Percentiles rank a stretch among this genome's conserved stretches.
phyloP scores from a whole-genome alignment of 2,113 vertebrate genomes.

The Amblyornis subalaris region DNA sequence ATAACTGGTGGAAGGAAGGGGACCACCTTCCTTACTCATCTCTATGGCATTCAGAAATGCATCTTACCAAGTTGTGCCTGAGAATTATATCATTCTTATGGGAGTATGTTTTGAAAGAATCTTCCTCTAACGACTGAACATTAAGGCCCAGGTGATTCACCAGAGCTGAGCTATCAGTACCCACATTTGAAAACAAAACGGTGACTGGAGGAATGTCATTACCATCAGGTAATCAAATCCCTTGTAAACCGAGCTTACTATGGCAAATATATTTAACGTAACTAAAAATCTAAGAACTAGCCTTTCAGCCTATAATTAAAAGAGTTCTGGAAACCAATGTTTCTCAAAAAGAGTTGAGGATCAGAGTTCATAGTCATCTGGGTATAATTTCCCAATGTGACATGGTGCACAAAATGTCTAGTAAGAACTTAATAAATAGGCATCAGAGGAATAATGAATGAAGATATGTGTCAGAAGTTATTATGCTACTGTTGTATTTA shows the following conservation, averaged over 20 bases:
- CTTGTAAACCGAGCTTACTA: neutral
- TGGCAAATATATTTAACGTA: neutral
- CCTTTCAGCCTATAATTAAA: neutral
- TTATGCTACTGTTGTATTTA: slow-evolving; percentile 60
- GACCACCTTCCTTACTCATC: neutral
- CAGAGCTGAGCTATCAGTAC: neutral
- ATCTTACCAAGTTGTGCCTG: neutral
- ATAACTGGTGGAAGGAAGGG: neutral
- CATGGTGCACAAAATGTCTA: slow-evolving; percentile 33
- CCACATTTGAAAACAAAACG: neutral
- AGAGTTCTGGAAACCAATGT: neutral
- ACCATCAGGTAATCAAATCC: neutral
- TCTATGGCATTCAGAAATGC: neutral
- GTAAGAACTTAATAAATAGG: slow-evolving; percentile 50
- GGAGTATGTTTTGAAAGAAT: neutral
- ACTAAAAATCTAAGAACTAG: neutral
- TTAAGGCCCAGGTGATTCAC: neutral
- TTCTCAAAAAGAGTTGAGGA: neutral
- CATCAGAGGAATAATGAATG: slow-evolving; percentile 63
- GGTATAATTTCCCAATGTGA: slow-evolving; percentile 29
- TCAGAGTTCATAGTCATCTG: slow-evolving; percentile 22
- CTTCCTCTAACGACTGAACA: neutral
- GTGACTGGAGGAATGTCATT: neutral
- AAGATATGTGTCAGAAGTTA: slow-evolving; percentile 56
- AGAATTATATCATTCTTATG: neutral